Percentiles rank a stretch among this genome's conserved stretches.
Conservation (phyloP, 2,797 vertebrate species). For the Acanthis flammea region DNA sequence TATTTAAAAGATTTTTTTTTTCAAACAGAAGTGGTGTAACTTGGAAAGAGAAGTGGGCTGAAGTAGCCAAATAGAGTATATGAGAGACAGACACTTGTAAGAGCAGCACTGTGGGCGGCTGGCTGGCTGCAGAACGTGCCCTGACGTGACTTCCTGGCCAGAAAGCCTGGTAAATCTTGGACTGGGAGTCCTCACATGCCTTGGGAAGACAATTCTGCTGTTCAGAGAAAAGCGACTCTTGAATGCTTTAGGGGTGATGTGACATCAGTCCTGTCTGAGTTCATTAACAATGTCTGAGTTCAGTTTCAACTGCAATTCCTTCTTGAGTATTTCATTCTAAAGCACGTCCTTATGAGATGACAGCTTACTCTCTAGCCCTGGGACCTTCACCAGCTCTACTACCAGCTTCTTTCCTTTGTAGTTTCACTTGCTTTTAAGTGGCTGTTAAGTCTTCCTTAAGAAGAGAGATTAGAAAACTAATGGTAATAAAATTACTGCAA, state of each 20-base stretch:
- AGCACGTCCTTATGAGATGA: background rate
- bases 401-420: background rate
- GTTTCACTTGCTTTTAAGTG: background rate
- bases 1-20: background rate
- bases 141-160: background rate
- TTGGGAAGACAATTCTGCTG: background rate
- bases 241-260: rapidly evolving
- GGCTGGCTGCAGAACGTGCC: background rate
- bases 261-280: background rate
- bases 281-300: background rate
- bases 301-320: background rate
- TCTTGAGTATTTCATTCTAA: background rate
- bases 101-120: background rate
- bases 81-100: rapidly evolving
- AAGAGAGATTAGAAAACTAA: background rate
- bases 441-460: background rate
- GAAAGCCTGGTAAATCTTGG: background rate
- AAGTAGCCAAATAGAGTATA: background rate
- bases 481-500: background rate
- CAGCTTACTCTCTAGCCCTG: background rate
- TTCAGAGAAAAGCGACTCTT: background rate
- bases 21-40: background rate
- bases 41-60: background rate
- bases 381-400: background rate
- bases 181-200: background rate